Evolutionary conservation across 2,113 vertebrate species (phyloP).

Genomic region (Oceanites oceanicus): DNA sequence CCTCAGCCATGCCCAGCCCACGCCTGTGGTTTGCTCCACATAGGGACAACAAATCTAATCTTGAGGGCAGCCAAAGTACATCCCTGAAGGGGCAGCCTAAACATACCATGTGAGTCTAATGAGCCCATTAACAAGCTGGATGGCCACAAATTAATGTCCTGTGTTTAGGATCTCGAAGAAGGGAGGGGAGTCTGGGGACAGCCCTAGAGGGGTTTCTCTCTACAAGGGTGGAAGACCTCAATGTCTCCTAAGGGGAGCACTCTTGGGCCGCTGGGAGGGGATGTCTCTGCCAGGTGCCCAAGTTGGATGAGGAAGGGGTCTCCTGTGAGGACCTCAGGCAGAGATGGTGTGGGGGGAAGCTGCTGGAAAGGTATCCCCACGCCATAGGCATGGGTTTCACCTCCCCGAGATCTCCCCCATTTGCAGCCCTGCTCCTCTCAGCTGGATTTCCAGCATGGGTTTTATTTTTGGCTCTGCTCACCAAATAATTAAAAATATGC

Average conservation of each 20-base stretch:
- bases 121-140: background rate
- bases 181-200: background rate
- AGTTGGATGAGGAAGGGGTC: background rate
- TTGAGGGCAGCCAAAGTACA: background rate
- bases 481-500: constrained; percentile 20
- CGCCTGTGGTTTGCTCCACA: background rate
- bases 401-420: background rate
- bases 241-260: rapidly evolving
- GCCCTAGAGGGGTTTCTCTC: background rate
- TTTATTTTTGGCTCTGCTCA: background rate
- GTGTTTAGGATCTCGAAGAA: background rate
- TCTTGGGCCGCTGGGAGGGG: background rate
- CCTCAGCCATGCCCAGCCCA: background rate
- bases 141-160: background rate
- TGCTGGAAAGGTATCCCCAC: background rate
- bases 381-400: rapidly evolving
- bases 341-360: rapidly evolving
- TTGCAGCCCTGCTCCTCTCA: background rate
- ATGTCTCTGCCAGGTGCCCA: background rate
- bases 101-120: background rate
- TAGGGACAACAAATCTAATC: background rate
- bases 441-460: background rate
- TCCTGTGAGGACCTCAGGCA: background rate
- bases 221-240: background rate
- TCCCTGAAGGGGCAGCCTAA: background rate